Base-by-base conservation (phyloP, 37 sponge, comb jelly and placozoan species). In the Agelas oroides region DNA sequence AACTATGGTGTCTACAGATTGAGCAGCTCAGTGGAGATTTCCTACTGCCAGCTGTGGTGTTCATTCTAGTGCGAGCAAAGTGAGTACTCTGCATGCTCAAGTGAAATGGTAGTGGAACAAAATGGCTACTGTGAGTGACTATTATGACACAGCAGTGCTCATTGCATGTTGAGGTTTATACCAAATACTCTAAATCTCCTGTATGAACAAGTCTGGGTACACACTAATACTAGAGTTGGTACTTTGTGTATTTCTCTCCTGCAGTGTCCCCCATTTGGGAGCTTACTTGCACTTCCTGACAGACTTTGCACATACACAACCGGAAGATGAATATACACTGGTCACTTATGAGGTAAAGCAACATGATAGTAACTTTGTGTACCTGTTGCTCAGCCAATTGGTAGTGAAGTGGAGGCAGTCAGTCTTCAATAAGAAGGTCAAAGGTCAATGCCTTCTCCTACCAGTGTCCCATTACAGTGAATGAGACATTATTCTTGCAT, bases 341-440 rank as follows among this genome's bases (percentile, higher is more conserved):
- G 83, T 82, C 39, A 87, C 83, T 16, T 87, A 87, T 83, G 88
- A 92, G 88, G 88, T 87, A 71, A 60, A 21, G n/a, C n/a, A n/a
- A n/a, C n/a, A n/a, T n/a, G n/a, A 21, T 24, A 54, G 14, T 19
- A 5, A 1, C 39, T 53, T 52, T 19, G 37, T 70, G 59, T 55
- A 57, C 16, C 46, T 8, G 6, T 46, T 12, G 3, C 3, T 46
- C 46, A 3, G 8, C 46, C 8, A 3, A 46, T n/a, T n/a, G n/a
- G n/a, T n/a, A n/a, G n/a, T n/a, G n/a, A n/a, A n/a, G n/a, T n/a
- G n/a, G n/a, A n/a, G n/a, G n/a, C n/a, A n/a, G n/a, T n/a, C n/a
- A n/a, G n/a, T n/a, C n/a, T n/a, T n/a, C n/a, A n/a, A n/a, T n/a
- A n/a, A n/a, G n/a, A n/a, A n/a, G n/a, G n/a, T n/a, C n/a, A n/a